Percentiles rank a stretch among this genome's conserved stretches.
Evolutionary conservation across 2,797 vertebrate species (phyloP).

Genomic region (Urophycis tenuis): DNA sequence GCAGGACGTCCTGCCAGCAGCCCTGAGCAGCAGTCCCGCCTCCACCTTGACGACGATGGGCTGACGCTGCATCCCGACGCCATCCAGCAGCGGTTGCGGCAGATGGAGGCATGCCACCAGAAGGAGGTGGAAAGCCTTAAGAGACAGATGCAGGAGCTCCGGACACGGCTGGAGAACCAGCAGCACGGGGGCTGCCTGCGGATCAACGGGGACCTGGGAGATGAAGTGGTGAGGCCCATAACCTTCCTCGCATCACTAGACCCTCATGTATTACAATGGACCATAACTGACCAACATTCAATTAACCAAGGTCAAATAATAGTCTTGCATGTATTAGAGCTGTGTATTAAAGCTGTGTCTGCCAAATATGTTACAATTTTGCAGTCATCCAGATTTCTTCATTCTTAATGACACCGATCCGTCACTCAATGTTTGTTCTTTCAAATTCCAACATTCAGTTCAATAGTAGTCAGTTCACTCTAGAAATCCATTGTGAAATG

Average conservation of each 20-base stretch:
- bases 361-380: not conserved
- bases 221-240: constrained; percentile 82
- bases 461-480: not conserved
- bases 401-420: not conserved
- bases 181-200: constrained; percentile 72
- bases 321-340: not conserved
- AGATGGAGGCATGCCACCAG: constrained; percentile 93
- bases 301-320: not conserved
- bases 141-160: constrained; percentile 92
- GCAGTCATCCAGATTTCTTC: not conserved
- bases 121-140: constrained; percentile 93
- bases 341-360: not conserved
- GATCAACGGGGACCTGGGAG: constrained; percentile 85
- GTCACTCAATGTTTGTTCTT: not conserved
- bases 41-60: constrained; percentile 90
- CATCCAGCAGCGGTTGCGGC: constrained; percentile 89
- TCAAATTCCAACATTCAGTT: not conserved
- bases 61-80: constrained; percentile 85
- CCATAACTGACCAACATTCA: not conserved
- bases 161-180: constrained; percentile 87
- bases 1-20: constrained; percentile 66
- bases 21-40: constrained; percentile 84
- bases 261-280: not conserved
- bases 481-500: not conserved
- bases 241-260: not conserved